Conservation (phyloP, 2,797 vertebrate genomes). For the Sebastes matsubarae region DNA sequence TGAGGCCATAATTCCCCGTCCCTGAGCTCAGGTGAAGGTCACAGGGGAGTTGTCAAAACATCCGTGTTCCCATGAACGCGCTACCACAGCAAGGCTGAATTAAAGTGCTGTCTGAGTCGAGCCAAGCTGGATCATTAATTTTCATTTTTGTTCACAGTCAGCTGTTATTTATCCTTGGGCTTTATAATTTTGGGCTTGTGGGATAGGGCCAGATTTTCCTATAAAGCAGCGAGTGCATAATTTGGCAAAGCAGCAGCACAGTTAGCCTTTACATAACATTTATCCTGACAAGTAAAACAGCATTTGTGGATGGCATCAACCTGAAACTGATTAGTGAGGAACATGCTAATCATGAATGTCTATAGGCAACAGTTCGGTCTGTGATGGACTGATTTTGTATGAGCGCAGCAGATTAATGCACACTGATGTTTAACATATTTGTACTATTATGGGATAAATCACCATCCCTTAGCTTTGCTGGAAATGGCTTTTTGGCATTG, state of each 20-base stretch:
- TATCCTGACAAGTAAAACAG: neutral
- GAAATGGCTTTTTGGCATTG: conserved; percentile 1
- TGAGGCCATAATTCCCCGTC: conserved; percentile 54
- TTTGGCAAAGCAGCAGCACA: neutral
- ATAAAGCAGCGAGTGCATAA: conserved; percentile 4
- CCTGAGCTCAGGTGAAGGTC: conserved; percentile 72
- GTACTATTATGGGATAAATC: conserved; percentile 7
- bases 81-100: conserved; percentile 49
- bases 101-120: conserved; percentile 51
- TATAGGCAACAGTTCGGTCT: conserved; percentile 5
- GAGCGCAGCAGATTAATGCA: conserved; percentile 13
- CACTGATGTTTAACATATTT: conserved; percentile 29
- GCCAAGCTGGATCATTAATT: conserved; percentile 50
- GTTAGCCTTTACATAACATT: conserved; percentile 5
- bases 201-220: conserved; percentile 23
- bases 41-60: conserved; percentile 59
- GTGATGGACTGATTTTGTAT: conserved; percentile 11
- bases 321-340: neutral
- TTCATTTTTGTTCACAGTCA: conserved; percentile 53
- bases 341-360: conserved; percentile 27
- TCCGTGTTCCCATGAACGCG: conserved; percentile 50
- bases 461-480: neutral
- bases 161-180: conserved; percentile 48
- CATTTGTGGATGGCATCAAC: conserved; percentile 17
- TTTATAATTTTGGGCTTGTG: conserved; percentile 33